Conservation (phyloP, 2,888 invertebrate species). For the Fragum fragum region DNA sequence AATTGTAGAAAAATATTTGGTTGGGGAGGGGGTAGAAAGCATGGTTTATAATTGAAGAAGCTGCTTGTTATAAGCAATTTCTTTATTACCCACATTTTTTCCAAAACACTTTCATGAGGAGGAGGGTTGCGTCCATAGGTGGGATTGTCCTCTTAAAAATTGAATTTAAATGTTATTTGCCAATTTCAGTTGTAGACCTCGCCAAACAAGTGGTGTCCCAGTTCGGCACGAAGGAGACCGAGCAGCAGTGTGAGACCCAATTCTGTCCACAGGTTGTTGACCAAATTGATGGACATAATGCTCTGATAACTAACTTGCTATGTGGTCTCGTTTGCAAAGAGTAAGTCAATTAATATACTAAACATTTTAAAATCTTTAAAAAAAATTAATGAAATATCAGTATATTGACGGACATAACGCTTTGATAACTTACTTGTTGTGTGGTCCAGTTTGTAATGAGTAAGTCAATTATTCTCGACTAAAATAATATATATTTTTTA, state of each 20-base stretch:
- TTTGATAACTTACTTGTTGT: constrained; percentile 39
- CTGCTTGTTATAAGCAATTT: no score
- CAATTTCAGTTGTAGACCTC: constrained; percentile 42
- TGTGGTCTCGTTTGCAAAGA: constrained; percentile 51
- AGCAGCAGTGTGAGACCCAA: constrained; percentile 41
- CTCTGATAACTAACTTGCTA: constrained; percentile 39
- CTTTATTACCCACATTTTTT: no score
- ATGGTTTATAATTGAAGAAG: neutral
- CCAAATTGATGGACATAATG: constrained; percentile 31
- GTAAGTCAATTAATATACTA: no score
- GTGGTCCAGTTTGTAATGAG: constrained; percentile 45
- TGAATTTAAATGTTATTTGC: no score
- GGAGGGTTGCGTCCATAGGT: neutral
- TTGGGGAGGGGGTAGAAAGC: neutral
- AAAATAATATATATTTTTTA: neutral
- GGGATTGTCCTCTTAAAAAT: no score
- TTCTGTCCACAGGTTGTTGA: constrained; percentile 41
- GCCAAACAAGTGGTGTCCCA: constrained; percentile 41
- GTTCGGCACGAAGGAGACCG: constrained; percentile 51
- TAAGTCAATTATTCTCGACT: constrained; percentile 21
- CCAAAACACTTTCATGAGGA: neutral
- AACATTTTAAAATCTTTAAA: no score
- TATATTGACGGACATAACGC: constrained; percentile 30
- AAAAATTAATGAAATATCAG: no score
- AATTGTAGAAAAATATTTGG: neutral